A percentile compares a stretch with the other conserved stretches of the same genome.
Evolutionary conservation across 1,140 invertebrate genomes (phyloP).

Genomic region (Drosophila micromelanica): DNA sequence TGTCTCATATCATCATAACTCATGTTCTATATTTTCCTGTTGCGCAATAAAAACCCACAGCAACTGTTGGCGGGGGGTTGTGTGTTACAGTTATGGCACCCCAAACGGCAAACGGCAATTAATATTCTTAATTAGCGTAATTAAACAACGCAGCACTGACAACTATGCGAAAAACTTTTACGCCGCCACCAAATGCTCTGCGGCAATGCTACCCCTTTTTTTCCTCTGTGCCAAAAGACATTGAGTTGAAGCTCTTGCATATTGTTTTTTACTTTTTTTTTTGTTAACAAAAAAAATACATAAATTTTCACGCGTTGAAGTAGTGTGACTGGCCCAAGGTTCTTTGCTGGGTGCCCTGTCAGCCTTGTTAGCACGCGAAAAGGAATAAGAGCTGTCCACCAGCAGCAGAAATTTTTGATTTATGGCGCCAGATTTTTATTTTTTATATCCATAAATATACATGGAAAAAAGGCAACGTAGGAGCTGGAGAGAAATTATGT

Average conservation of each 20-base stretch:
- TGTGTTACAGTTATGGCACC: slow-evolving; percentile 33
- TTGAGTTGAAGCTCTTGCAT: slow-evolving; percentile 27
- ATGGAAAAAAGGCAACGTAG: slow-evolving; percentile 14
- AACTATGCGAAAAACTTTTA: slow-evolving; percentile 75
- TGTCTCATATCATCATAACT: slow-evolving; percentile 73
- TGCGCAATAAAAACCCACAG: slow-evolving; percentile 32
- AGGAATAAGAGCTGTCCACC: slow-evolving; percentile 14
- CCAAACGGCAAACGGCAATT: slow-evolving; percentile 71
- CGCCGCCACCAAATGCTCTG: slow-evolving; percentile 39
- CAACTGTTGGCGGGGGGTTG: neutral
- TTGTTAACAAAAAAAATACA: slow-evolving; percentile 58
- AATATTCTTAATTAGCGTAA: slow-evolving; percentile 84
- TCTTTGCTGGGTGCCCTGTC: slow-evolving; percentile 34
- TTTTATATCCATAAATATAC: neutral
- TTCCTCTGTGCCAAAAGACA: slow-evolving; percentile 40
- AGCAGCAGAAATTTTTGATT: slow-evolving; percentile 72
- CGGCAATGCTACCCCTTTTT: slow-evolving; percentile 38
- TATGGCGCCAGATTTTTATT: slow-evolving; percentile 53
- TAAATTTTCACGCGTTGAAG: slow-evolving; percentile 68
- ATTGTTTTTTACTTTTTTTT: slow-evolving; percentile 12
- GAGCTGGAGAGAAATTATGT: slow-evolving; percentile 65
- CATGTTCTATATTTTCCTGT: slow-evolving; percentile 71
- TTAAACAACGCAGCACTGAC: slow-evolving; percentile 82
- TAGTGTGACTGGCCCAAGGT: slow-evolving; percentile 44
- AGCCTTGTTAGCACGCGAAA: slow-evolving; percentile 75